Evolutionary conservation across 1,140 invertebrate species (phyloP), one percentile per base, ranked within the genome.

Genomic region (Pseudomyrmex cubaensis): DNA sequence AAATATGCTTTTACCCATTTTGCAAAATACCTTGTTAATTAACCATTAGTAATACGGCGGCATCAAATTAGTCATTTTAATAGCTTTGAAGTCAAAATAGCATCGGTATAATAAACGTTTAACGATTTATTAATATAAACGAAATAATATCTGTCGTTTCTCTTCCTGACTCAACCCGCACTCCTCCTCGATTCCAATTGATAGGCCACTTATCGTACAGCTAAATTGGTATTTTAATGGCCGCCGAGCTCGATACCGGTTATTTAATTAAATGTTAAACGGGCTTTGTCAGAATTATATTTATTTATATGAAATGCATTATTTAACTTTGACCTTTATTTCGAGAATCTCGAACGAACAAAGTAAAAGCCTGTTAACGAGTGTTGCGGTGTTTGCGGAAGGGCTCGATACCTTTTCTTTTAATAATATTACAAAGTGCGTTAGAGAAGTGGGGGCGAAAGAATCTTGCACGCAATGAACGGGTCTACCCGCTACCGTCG

Each of bases 401-500:
- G 52, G 52, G 46, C 62, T 22, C 25, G 66, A 52, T 61, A 80
- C 15, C 69, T 75, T 75, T 84, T 69, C 67, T 7, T 85, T 85
- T 83, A 85, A 78, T 61, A 67, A 82, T 88, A 83, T 89, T 80
- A 80, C 76, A 84, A 22, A 69, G 75, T 66, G 35, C 0, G 73
- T 56, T 67, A 48, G 76, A 72, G 52, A 76, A 59, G 75, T 67
- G 54, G 82, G 64, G 56, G 7, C 46, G 86, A 82, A 83, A 72
- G 73, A 35, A 35, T 35, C 75, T 66, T 84, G 87, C 86, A 83
- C 88, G 87, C 86, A 88, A 90, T 91, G 89, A 83, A 90, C 91
- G 87, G 35, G 89, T 85, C 88, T 90, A 91, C 90, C 88, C 91
- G 35, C 35, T 35, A 35, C 5, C 35, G 35, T 87, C 84, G 84